A percentile compares a stretch with the other conserved stretches of the same genome.
These are phyloP conservation scores for Copidosoma aretas DNA, from an alignment of 2,888 invertebrate species.

Conservation along the genomic window DNA sequence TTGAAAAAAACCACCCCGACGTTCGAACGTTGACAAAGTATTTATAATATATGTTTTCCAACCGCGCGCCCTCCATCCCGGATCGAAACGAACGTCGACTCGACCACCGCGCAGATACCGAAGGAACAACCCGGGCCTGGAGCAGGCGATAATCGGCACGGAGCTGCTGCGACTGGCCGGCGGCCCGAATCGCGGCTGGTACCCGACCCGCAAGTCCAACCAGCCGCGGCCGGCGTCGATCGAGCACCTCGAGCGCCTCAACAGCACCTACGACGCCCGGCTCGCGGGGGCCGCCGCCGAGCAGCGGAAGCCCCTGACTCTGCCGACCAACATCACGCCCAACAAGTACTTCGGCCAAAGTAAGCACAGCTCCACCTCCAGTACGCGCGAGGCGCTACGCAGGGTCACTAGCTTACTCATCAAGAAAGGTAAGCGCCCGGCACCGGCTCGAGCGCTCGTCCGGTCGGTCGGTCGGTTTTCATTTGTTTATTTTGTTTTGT, in stretches of 20 bases:
- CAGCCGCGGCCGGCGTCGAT: conserved; percentile 81
- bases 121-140: conserved; percentile 62
- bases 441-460: neutral
- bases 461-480: neutral
- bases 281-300: conserved; percentile 65
- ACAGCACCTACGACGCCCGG: conserved; percentile 59
- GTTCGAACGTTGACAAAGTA: too few relatives aligned
- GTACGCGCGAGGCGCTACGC: conserved; percentile 78
- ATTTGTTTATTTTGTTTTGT: too few relatives aligned
- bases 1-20: neutral
- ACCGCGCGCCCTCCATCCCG: too few relatives aligned
- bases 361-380: conserved; percentile 77
- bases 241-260: conserved; percentile 81
- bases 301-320: conserved; percentile 80
- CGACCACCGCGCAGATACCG: conserved; percentile 51
- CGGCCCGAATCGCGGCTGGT: conserved; percentile 86
- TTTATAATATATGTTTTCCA: too few relatives aligned
- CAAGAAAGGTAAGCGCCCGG: conserved; percentile 75
- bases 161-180: conserved; percentile 80
- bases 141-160: conserved; percentile 74
- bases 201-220: conserved; percentile 72
- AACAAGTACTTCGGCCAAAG: conserved; percentile 76
- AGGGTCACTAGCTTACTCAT: conserved; percentile 89
- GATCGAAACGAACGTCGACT: too few relatives aligned
- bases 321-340: conserved; percentile 87